Conservation (phyloP, 2,797 vertebrate genomes). For the Poeciliopsis presidionis region DNA sequence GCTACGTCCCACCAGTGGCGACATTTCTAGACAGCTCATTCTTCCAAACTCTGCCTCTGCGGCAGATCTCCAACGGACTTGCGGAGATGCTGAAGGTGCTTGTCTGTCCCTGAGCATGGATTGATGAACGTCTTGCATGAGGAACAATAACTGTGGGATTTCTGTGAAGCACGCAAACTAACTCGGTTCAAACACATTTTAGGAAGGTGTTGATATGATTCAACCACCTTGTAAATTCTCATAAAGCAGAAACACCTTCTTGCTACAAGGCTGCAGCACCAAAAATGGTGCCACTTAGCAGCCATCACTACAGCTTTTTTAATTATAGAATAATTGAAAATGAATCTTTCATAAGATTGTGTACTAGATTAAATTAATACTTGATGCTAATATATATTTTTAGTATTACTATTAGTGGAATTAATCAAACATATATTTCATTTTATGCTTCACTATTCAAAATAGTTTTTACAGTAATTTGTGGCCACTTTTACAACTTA, state of each 20-base stretch:
- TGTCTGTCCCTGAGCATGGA: not conserved
- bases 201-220: no score
- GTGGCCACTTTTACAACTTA: not conserved
- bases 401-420: not conserved
- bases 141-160: not conserved
- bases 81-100: conserved; percentile 85
- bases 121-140: not conserved
- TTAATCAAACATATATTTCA: not conserved
- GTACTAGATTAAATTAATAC: not conserved
- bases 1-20: conserved; percentile 77
- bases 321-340: not conserved
- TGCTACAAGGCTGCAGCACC: not conserved
- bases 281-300: not conserved
- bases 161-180: not conserved
- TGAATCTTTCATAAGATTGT: not conserved
- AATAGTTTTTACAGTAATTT: not conserved
- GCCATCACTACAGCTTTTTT: not conserved
- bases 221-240: not conserved
- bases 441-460: not conserved
- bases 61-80: conserved; percentile 82
- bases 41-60: conserved; percentile 75
- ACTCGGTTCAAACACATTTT: not conserved
- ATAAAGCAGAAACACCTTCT: not conserved
- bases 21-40: conserved; percentile 81
- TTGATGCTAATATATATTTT: not conserved